Evolutionary conservation across 2,888 invertebrate genomes (phyloP).

Genomic region (Dryobota labecula): DNA sequence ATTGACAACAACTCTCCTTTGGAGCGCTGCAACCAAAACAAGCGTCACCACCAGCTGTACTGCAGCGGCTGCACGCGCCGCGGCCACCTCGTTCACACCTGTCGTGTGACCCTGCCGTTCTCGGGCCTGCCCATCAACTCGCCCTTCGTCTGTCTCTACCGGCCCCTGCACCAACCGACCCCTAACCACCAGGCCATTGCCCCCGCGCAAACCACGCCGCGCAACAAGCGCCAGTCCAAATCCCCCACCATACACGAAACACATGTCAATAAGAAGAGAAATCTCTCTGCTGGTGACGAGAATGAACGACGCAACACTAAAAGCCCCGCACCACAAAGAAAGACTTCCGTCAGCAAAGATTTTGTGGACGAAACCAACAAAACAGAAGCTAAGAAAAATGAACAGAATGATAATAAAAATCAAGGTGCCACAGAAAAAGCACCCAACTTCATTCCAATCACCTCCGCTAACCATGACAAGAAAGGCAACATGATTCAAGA

Average conservation of each 20-base stretch:
- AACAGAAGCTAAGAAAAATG: slow-evolving; percentile 59
- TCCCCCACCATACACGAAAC: slow-evolving; percentile 80
- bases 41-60: slow-evolving; percentile 79
- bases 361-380: slow-evolving; percentile 55
- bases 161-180: slow-evolving; percentile 71
- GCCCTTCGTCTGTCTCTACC: slow-evolving; percentile 81
- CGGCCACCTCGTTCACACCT: slow-evolving; percentile 88
- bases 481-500: slow-evolving; percentile 86
- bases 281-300: slow-evolving; percentile 68
- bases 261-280: slow-evolving; percentile 79
- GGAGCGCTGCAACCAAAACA: slow-evolving; percentile 77
- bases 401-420: slow-evolving; percentile 52
- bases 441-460: slow-evolving; percentile 77
- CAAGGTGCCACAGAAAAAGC: slow-evolving; percentile 68
- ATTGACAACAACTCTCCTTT: slow-evolving; percentile 82
- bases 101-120: slow-evolving; percentile 82
- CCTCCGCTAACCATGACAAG: slow-evolving; percentile 81
- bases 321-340: slow-evolving; percentile 67
- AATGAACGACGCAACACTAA: slow-evolving; percentile 67
- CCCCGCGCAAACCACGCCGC: slow-evolving; percentile 29
- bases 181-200: slow-evolving; percentile 43
- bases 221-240: slow-evolving; percentile 82
- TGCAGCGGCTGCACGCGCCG: slow-evolving; percentile 91
- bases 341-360: slow-evolving; percentile 67
- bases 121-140: slow-evolving; percentile 83